Evolutionary conservation across 1,140 invertebrate species (phyloP).

Genomic region (Frieseomelitta varia): DNA sequence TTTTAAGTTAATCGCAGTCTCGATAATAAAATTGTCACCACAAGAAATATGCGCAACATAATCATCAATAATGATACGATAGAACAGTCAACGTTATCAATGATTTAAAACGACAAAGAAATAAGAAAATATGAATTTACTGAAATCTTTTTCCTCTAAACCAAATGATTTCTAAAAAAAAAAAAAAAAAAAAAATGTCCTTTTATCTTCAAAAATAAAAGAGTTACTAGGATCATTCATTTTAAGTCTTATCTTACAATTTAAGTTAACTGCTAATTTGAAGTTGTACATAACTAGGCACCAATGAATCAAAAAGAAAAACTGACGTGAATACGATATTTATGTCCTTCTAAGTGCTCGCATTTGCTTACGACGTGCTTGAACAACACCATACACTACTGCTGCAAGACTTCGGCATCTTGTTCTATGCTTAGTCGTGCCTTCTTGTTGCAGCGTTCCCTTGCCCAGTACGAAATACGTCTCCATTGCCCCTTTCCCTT

Average conservation of each 20-base stretch:
- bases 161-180: background rate
- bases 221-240: background rate
- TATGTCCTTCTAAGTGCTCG: constrained; percentile 70
- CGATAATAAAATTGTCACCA: background rate
- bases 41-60: background rate
- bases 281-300: constrained; percentile 37
- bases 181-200: background rate
- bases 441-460: constrained; percentile 79
- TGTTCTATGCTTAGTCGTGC: constrained; percentile 85
- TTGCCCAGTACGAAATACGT: constrained; percentile 93
- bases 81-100: background rate
- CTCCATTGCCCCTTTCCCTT: constrained; percentile 97
- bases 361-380: constrained; percentile 85
- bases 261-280: constrained; percentile 8
- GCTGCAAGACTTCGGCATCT: constrained; percentile 91
- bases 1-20: background rate
- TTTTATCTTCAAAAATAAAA: background rate
- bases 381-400: constrained; percentile 93
- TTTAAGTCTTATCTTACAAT: background rate
- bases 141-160: background rate
- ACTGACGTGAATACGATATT: constrained; percentile 20
- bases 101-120: background rate
- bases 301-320: constrained; percentile 10
- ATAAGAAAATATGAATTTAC: background rate
- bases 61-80: background rate